Percentiles rank a stretch among this genome's conserved stretches.
Conservation (phyloP, 2,888 invertebrate genomes). For the Thysanoteuthis rhombus region DNA sequence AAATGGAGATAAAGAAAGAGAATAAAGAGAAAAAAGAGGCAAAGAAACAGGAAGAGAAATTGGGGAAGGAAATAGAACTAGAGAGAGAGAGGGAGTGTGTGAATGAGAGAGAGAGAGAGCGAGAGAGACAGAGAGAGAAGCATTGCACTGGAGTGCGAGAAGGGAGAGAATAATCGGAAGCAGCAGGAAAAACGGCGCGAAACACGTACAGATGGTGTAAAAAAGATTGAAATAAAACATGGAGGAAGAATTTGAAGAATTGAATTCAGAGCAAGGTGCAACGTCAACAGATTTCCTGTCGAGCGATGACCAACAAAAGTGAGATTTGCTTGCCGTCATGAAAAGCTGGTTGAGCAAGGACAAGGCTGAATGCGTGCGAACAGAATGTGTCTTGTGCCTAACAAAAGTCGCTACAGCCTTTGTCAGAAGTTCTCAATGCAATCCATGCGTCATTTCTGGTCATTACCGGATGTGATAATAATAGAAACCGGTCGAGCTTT, state of each 20-base stretch:
- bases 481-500: neutral
- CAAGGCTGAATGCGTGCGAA: neutral
- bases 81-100: too few relatives aligned
- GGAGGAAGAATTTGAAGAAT: neutral
- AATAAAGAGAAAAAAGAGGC: too few relatives aligned
- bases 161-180: neutral
- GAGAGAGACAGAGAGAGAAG: neutral
- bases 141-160: neutral
- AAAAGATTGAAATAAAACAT: neutral
- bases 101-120: neutral
- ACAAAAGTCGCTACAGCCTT: neutral
- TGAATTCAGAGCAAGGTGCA: neutral
- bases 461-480: neutral
- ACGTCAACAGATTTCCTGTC: neutral
- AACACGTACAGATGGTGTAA: neutral
- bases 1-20: too few relatives aligned
- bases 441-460: neutral
- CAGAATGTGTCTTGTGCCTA: neutral
- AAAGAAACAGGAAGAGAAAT: neutral
- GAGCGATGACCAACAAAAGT: neutral
- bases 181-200: neutral
- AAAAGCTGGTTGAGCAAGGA: neutral
- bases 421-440: neutral
- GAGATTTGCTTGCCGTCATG: neutral
- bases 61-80: neutral